Evolutionary conservation across 2,113 vertebrate species (phyloP), one percentile per base, ranked within the genome.

Genomic region (Opisthocomus hoazin): DNA sequence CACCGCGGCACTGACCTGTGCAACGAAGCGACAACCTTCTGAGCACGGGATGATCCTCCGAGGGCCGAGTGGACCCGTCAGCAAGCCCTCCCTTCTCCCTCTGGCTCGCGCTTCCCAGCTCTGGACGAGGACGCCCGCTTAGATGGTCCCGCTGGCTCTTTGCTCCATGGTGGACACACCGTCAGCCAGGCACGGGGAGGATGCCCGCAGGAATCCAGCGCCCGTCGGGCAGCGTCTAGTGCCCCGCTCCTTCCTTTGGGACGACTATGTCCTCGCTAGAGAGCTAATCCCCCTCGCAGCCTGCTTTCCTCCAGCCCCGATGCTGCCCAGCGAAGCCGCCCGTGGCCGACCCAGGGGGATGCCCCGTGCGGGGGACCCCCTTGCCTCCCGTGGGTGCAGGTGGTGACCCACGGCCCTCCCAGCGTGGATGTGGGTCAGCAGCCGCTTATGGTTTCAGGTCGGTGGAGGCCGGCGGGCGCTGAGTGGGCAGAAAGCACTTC

Each of bases 401-500:
- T 23, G 56, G 73, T 57, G 64, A 60, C 60, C 85, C 85, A 71
- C 58, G 0, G 50, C 4, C 7, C 63, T 89, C 46, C 37, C 66
- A 24, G 60, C 0, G 19, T 73, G 37, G 66, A 96, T 95, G 56
- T 92, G 96, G 95, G 95, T 96, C 97, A 96, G 93, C 34, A 83
- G 74, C 92, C 6, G 70, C 95, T 97, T 97, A 97, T 20, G 74
- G 90, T 36, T 95, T 91, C 91, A 96, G 84, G 82, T 84, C 69
- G 9, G 89, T 61, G 57, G 95, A 94, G 93, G 73, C 81, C 3
- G 2, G 86, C 0, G 9, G 93, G 70, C 93, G 95, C 96, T 97
- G 96, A 96, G 91, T 27, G 1, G 64, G 93, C 95, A 97, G 95
- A 96, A 97, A 91, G 89, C 82, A 87, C 84, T 95, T 96, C 96